Evolutionary conservation across 1,140 invertebrate genomes (phyloP), one percentile per base, ranked within the genome.

Genomic region (Scylla paramamosain): DNA sequence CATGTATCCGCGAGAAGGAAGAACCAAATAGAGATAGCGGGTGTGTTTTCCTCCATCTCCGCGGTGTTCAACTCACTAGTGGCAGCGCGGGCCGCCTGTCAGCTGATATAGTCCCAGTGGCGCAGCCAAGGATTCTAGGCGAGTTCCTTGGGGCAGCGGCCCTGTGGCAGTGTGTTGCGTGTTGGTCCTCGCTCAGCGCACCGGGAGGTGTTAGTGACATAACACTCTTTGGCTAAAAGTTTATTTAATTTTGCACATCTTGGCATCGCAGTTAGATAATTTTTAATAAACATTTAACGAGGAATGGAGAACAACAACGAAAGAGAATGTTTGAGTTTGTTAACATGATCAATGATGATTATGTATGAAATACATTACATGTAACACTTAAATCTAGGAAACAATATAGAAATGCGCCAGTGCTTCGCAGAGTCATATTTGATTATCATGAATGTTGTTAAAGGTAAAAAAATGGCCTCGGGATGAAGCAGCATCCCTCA

Each of bases 391-490:
- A 59, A 84, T 93, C 92, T 93, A 93, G 83, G 84, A 93, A 93
- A 93, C 82, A 87, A 92, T 92, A 92, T 77, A 92, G 48, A 59
- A 82, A 86, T 93, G 92, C 84, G 92, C 87, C 92, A 93, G 92
- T 87, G 92, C 92, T 93, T 93, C 83, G 83, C 82, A 88, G 45
- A 59, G 92, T 93, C 84, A 59, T 93, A 93, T 93, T 93, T 93
- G 92, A 93, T 93, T 93, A 93, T 93, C 92, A 93, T 93, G 46
- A 88, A 93, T 93, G 84, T 93, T 84, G 83, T 93, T 32, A 52
- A 93, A 28, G 92, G 7, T 14, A 93, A 93, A 93, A 83, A 82
- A 88, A 93, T 93, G 46, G n/a, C 92, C 48, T 93, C 12, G 59
- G 59, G 92, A 93, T 93, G 92, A 93, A 86, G 25, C n/a, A 93